These are phyloP conservation scores for Dolichopus griseipennis DNA, from an alignment of 2,888 invertebrate genomes.

Conservation along the genomic window DNA sequence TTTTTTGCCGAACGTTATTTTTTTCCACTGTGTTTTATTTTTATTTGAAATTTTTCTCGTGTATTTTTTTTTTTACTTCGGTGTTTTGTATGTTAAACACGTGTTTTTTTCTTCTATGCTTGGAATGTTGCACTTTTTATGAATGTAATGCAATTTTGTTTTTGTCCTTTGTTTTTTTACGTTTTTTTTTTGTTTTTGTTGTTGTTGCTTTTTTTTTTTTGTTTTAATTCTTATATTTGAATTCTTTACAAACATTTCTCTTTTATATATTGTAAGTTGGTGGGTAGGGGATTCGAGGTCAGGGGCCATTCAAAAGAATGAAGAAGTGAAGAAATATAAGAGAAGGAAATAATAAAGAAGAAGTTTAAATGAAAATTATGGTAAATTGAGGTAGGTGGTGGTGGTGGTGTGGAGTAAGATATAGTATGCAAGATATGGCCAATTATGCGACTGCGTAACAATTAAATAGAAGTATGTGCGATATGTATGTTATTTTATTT, in stretches of 20 bases:
- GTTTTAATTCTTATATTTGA: too few relatives aligned
- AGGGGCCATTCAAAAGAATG: too few relatives aligned
- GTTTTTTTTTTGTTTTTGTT: not conserved
- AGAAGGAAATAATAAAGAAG: too few relatives aligned
- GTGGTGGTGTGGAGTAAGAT: too few relatives aligned
- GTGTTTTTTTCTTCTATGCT: slow-evolving; percentile 1
- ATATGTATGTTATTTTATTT: too few relatives aligned
- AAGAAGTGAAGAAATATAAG: too few relatives aligned
- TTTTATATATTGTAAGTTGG: too few relatives aligned
- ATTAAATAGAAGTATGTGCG: not conserved
- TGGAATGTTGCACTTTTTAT: slow-evolving; percentile 6
- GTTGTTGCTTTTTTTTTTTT: not conserved
- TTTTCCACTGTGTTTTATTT: not conserved
- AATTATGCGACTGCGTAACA: slow-evolving; percentile 6
- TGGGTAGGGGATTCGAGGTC: too few relatives aligned
- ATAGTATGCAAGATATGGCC: not conserved
- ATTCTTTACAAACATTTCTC: too few relatives aligned
- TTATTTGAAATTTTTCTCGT: not conserved
- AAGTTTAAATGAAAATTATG: too few relatives aligned
- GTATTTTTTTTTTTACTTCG: not conserved
- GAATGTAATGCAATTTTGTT: slow-evolving; percentile 2
- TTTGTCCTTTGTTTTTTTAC: not conserved
- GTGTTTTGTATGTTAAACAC: not conserved
- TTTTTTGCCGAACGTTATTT: not conserved
- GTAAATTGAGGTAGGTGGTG: not conserved